Base-by-base conservation (phyloP, 2,888 invertebrate genomes). In the Heterodera filipjevi region DNA sequence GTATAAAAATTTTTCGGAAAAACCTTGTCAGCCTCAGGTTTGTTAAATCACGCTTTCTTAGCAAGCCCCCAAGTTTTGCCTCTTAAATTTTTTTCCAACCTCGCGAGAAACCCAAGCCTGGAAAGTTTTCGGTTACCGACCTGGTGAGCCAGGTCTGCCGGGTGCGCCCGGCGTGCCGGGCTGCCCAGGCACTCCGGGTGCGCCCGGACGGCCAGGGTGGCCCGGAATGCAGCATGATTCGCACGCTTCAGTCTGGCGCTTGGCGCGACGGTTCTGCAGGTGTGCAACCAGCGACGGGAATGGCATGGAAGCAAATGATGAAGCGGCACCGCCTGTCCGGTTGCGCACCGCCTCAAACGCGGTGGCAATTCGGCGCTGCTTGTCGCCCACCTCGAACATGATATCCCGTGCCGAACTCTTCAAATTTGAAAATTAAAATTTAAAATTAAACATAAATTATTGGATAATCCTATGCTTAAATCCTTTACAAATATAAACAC, bases 371-470 rank as follows among this genome's bases (percentile, higher is more conserved):
- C 75, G 64, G 19, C 75, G 75, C 30, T 75, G 75, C 64, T 76
- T 76, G 53, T 66, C 53, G n/a, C 83, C 81, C 77, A 88, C 86
- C 82, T 88, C 88, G 32, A 83, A 82, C 85, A 88, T 86, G 75
- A 88, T 89, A 75, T 88, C 88, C 59, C 86, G 78, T 14, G 88
- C 88, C 22, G 88, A 86, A 19, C 80, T 71, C 86, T 86, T n/a
- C n/a, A n/a, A n/a, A n/a, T n/a, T n/a, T n/a, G n/a, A n/a, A n/a
- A n/a, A n/a, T n/a, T n/a, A n/a, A n/a, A n/a, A n/a, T n/a, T n/a
- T n/a, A n/a, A n/a, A n/a, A n/a, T n/a, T n/a, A n/a, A n/a, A n/a
- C n/a, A n/a, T n/a, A n/a, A n/a, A n/a, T n/a, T n/a, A n/a, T n/a
- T n/a, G n/a, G n/a, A n/a, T n/a, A n/a, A n/a, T n/a, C n/a, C n/a